Evolutionary conservation across 2,888 invertebrate species (phyloP).

Genomic region (Polia nebulosa): DNA sequence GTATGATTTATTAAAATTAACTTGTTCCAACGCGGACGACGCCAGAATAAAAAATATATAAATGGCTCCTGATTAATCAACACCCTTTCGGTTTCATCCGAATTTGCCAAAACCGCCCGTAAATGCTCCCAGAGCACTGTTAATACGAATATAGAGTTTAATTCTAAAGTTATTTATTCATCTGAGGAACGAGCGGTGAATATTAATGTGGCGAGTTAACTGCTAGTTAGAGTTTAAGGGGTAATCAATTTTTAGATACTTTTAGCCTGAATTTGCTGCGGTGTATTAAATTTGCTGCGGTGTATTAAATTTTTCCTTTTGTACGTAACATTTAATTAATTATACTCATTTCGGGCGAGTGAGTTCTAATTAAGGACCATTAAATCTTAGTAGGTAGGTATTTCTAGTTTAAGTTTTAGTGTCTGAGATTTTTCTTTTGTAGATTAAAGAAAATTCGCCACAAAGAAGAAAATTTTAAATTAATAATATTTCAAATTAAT

Average conservation of each 20-base stretch:
- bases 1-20: conserved; percentile 67
- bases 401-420: neutral
- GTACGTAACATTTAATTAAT: conserved; percentile 10
- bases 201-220: conserved; percentile 55
- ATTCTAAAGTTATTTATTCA: conserved; percentile 62
- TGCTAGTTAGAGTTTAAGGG: conserved; percentile 33
- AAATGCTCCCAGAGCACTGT: conserved; percentile 48
- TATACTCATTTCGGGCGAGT: neutral
- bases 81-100: conserved; percentile 52
- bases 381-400: neutral
- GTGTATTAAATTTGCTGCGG: neutral
- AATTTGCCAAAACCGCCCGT: conserved; percentile 50
- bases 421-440: neutral
- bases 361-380: neutral
- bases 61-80: conserved; percentile 65
- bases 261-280: conserved; percentile 24
- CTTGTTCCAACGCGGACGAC: conserved; percentile 51
- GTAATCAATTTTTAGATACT: conserved; percentile 45
- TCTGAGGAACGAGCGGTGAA: conserved; percentile 39
- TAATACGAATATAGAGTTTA: conserved; percentile 55
- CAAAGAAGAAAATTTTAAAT: too few species aligned
- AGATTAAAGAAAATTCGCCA: too few species aligned
- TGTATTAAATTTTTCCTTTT: conserved; percentile 3
- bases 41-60: conserved; percentile 58
- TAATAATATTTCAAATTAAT: too few species aligned